These are phyloP conservation scores for Archilochus colubris DNA, from an alignment of 2,113 vertebrate species.

Conservation along the genomic window DNA sequence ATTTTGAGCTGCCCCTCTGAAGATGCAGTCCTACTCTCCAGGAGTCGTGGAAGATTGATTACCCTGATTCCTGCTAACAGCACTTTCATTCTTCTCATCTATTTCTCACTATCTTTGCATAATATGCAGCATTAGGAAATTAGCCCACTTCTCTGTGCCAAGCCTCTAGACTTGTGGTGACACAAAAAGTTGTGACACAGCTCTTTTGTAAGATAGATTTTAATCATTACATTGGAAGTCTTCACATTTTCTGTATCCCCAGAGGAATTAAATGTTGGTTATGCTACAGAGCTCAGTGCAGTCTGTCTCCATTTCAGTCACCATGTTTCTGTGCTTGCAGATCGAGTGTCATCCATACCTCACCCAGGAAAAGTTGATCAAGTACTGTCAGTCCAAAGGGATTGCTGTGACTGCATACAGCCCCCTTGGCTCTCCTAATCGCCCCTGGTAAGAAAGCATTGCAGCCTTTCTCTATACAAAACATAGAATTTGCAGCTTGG, in stretches of 20 bases:
- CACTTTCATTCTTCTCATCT: neutral
- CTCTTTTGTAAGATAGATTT: neutral
- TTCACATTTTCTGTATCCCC: neutral
- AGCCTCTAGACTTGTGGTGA: neutral
- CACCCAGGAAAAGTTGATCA: conserved; percentile 86
- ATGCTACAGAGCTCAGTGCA: neutral
- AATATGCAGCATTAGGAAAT: neutral
- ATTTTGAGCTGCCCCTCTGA: neutral
- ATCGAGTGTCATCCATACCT: conserved; percentile 92
- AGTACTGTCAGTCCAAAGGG: conserved; percentile 82
- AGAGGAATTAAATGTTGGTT: neutral
- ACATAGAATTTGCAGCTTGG: neutral
- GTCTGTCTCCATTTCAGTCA: neutral
- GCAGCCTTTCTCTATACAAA: neutral
- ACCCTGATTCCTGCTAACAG: neutral
- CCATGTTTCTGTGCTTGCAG: conserved; percentile 56
- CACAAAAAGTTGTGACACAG: neutral
- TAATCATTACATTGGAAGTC: neutral
- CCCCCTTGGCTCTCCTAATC: conserved; percentile 87
- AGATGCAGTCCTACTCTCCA: neutral
- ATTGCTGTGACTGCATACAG: conserved; percentile 85
- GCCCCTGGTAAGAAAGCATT: conserved; percentile 77
- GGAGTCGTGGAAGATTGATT: neutral
- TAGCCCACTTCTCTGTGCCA: neutral
- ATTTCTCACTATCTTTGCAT: neutral